Base-by-base conservation (phyloP, 2,797 vertebrate genomes). In the Acanthopagrus latus region DNA sequence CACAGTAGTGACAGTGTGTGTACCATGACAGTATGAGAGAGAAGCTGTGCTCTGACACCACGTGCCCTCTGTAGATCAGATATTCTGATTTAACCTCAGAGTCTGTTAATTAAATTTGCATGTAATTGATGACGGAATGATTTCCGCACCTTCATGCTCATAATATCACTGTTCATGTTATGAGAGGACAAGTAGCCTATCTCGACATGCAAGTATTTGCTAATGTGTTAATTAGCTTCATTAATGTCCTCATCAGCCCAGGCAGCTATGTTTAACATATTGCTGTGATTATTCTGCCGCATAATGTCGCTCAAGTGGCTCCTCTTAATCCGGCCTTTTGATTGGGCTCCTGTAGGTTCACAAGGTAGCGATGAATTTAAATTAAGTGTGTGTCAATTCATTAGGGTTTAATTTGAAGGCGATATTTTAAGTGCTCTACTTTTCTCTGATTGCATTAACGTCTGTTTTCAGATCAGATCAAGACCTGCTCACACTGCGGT, bases 141-240 rank as follows among this genome's bases (percentile, higher is more conserved):
- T 33, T 57, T 57, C n/a, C 29, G 50, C 33, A 29, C 14, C n/a
- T 66, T 56, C 5, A 47, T 29, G 43, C 46, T 67, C 29, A 43
- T 47, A 71, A 38, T 65, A 43, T 51, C 48, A 17, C 33, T 60
- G 23, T 5, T 80, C 12, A 27, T 55, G 27, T 58, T 46, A 51
- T 64, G 29, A 64, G 25, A 70, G 70, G 44, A 81, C 63, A 84
- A 86, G 60, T 52, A 46, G 38, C 56, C 41, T 67, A 29, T 57
- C 56, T 60, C 78, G 64, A 78, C 27, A 64, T 58, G 56, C 21
- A 58, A 78, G 66, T 63, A 41, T 56, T 67, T 58, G 23, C 63
- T 71, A 73, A 84, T 72, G 43, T 71, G 33, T 64, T 86, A 76
- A 86, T 86, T 74, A 74, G 47, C 69, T 70, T 71, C 71, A 84